Evolutionary conservation across 37 sponge, comb jelly and placozoan genomes (phyloP).

Genomic region (Crambe crambe): DNA sequence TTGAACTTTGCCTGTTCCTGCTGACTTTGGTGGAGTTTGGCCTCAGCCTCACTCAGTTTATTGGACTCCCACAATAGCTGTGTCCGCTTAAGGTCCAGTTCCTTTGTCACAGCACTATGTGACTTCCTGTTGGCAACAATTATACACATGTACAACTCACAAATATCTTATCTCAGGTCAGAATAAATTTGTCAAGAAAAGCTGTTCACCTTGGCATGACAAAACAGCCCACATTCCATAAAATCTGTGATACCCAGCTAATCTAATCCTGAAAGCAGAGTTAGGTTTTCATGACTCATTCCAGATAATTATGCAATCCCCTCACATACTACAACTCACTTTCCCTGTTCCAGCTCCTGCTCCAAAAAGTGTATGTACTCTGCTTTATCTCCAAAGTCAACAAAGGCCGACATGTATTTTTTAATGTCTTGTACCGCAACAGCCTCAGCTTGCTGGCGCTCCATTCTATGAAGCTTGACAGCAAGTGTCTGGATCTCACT

Average conservation of each 20-base stretch:
- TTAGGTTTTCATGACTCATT: too few species aligned
- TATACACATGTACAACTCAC: too few species aligned
- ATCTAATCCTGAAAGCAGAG: too few species aligned
- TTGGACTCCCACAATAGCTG: conserved; percentile 66
- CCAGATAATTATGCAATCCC: too few species aligned
- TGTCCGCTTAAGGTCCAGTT: conserved; percentile 47
- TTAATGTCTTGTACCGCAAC: conserved; percentile 3
- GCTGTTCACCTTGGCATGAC: too few species aligned
- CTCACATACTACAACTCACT: too few species aligned
- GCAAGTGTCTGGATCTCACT: conserved; percentile 29
- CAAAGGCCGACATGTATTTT: conserved; percentile 34
- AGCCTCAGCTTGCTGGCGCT: conserved; percentile 8
- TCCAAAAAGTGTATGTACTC: conserved; percentile 58
- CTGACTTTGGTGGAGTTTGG: conserved; percentile 49
- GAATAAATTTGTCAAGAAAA: too few species aligned
- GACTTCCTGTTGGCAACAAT: neutral
- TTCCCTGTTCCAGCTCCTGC: conserved; percentile 41
- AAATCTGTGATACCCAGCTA: too few species aligned
- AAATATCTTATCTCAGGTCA: too few species aligned
- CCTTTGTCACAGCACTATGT: conserved; percentile 18
- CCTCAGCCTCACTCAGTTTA: conserved; percentile 66
- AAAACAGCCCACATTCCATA: too few species aligned
- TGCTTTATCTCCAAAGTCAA: conserved; percentile 55
- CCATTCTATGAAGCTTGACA: conserved; percentile 37
- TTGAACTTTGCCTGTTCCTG: conserved; percentile 35